Evolutionary conservation across 2,797 vertebrate genomes (phyloP).

Genomic region (Rhinatrema bivittatum): DNA sequence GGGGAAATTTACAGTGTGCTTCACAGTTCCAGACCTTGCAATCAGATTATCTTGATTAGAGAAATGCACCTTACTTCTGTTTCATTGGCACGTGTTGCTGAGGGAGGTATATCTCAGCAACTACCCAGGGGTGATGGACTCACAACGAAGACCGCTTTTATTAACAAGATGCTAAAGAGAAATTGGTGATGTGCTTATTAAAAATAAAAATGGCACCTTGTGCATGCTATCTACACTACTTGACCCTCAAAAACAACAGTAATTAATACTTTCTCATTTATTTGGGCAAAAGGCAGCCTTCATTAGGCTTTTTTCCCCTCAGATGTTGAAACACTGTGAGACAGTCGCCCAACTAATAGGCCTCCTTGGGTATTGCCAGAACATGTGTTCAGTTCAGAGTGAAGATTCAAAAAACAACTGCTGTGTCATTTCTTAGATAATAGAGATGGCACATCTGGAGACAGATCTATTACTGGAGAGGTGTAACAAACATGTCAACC

Average conservation of each 20-base stretch:
- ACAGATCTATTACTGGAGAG: slow-evolving; percentile 2
- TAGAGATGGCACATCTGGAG: slow-evolving; percentile 1
- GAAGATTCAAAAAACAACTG: not conserved
- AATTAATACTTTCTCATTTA: too few species aligned
- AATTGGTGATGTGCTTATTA: not conserved
- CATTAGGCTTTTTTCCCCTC: slow-evolving; percentile 44
- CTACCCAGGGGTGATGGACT: not conserved
- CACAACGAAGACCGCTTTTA: not conserved
- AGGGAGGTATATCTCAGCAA: not conserved
- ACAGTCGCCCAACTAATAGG: slow-evolving; percentile 57
- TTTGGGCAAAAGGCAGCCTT: slow-evolving; percentile 34
- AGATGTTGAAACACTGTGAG: slow-evolving; percentile 43
- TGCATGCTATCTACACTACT: not conserved
- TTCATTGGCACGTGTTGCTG: not conserved
- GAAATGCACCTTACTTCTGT: too few species aligned
- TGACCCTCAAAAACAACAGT: slow-evolving; percentile 27
- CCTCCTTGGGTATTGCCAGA: slow-evolving; percentile 51
- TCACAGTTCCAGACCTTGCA: too few species aligned
- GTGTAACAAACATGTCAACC: slow-evolving; percentile 7
- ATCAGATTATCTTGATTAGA: too few species aligned
- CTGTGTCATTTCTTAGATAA: not conserved
- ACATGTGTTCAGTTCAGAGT: slow-evolving; percentile 11
- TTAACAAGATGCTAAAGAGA: not conserved
- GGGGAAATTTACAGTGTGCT: too few species aligned
- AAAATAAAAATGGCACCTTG: not conserved